Evolutionary conservation across 2,113 vertebrate species (phyloP).

Genomic region (Solea senegalensis): DNA sequence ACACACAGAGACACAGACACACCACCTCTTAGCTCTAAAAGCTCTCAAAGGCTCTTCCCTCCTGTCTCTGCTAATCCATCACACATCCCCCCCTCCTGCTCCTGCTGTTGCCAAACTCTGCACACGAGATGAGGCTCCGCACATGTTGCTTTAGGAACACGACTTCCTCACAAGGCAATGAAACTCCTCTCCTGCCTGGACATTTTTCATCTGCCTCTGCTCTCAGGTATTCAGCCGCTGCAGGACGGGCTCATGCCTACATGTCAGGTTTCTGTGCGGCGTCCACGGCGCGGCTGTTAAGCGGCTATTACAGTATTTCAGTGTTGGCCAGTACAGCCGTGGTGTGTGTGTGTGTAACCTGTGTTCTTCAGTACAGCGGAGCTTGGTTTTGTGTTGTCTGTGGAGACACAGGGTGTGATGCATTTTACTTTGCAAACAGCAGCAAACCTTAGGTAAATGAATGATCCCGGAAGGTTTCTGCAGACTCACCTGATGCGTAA

Average conservation of each 20-base stretch:
- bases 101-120: constrained; percentile 13
- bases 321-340: too few species aligned
- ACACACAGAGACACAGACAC: too few species aligned
- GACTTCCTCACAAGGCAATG: constrained; percentile 65
- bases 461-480: too few species aligned
- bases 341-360: too few species aligned
- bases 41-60: constrained; percentile 14
- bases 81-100: constrained; percentile 9
- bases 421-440: too few species aligned
- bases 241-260: constrained; percentile 7
- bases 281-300: too few species aligned
- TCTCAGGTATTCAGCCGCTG: constrained; percentile 33
- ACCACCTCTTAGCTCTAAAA: background rate
- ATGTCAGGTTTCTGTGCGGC: background rate
- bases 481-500: too few species aligned
- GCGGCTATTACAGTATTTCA: background rate
- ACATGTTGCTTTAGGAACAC: constrained; percentile 41
- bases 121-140: constrained; percentile 19
- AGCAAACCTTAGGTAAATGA: too few species aligned
- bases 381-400: too few species aligned
- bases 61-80: constrained; percentile 46
- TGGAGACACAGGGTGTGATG: too few species aligned
- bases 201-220: constrained; percentile 49
- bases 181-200: constrained; percentile 32
- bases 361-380: too few species aligned